These are phyloP conservation scores for Varecia variegata DNA, from an alignment of 2,797 vertebrate species.

Conservation along the genomic window DNA sequence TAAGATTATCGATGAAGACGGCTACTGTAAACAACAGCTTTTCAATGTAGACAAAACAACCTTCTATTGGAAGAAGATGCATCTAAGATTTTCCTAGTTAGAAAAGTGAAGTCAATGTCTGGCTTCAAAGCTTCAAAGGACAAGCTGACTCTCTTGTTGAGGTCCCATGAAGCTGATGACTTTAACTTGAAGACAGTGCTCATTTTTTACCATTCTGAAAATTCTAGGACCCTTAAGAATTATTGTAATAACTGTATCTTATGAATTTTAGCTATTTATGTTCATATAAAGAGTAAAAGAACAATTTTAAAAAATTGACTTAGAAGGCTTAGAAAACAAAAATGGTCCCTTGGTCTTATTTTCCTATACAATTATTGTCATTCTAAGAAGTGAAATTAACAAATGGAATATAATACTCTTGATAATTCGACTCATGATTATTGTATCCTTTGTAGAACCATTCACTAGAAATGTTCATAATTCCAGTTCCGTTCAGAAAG, in stretches of 20 bases:
- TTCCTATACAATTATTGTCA: background rate
- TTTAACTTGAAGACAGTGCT: background rate
- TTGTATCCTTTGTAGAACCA: background rate
- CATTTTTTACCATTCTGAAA: background rate
- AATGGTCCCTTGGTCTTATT: background rate
- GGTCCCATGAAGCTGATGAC: background rate
- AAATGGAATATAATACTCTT: background rate
- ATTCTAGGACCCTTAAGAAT: background rate
- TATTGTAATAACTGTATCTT: background rate
- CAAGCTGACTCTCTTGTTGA: background rate
- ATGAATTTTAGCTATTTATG: background rate
- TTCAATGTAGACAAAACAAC: background rate
- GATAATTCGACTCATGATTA: background rate
- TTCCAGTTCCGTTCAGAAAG: background rate
- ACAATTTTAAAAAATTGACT: conserved; percentile 2
- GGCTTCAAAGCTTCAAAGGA: background rate
- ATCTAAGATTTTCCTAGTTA: background rate
- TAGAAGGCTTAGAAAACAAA: background rate
- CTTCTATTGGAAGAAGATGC: background rate
- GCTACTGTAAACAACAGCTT: background rate
- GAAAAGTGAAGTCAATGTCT: background rate
- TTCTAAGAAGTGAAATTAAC: conserved; percentile 45
- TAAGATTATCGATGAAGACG: background rate
- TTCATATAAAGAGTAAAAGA: conserved; percentile 31
- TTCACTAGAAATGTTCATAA: background rate